Evolutionary conservation across 53 echinoderm and acorn worm genomes (phyloP).

Genomic region (Antedon mediterranea): DNA sequence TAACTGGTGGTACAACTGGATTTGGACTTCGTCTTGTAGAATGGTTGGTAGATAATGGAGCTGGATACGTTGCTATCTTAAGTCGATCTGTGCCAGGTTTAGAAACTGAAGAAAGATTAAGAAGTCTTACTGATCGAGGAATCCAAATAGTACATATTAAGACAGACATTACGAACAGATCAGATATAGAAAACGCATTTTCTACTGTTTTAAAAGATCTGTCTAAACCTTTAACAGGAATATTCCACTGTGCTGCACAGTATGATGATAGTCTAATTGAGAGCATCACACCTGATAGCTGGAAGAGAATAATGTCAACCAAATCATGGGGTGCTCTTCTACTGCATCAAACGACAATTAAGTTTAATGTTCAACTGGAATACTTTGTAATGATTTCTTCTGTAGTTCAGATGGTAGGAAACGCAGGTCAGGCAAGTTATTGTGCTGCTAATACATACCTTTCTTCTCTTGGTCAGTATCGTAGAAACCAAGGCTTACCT

Average conservation of each 20-base stretch:
- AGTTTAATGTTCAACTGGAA: conserved; percentile 6
- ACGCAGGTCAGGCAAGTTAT: conserved; percentile 7
- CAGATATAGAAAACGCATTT: background rate
- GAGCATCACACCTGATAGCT: background rate
- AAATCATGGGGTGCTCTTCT: conserved; percentile 16
- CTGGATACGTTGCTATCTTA: background rate
- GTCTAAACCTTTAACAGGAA: background rate
- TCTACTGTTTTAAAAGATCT: background rate
- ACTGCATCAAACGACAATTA: conserved; percentile 4
- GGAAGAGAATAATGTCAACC: conserved; percentile 1
- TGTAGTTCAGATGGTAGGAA: conserved; percentile 8
- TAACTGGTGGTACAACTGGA: conserved; percentile 8
- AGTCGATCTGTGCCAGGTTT: background rate
- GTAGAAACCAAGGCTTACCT: conserved; percentile 77
- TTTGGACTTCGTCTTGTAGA: background rate
- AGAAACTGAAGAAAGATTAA: background rate
- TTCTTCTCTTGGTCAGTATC: conserved; percentile 44
- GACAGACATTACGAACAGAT: background rate
- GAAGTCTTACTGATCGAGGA: background rate
- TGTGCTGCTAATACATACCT: conserved; percentile 33
- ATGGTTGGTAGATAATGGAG: background rate
- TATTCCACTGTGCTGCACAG: conserved; percentile 16
- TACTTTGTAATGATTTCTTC: conserved; percentile 17
- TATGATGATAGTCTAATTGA: conserved; percentile 4
- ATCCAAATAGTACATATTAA: background rate